Evolutionary conservation across 2,113 vertebrate genomes (phyloP), one percentile per base, ranked within the genome.

Genomic region (Trochalopteron elliotii): DNA sequence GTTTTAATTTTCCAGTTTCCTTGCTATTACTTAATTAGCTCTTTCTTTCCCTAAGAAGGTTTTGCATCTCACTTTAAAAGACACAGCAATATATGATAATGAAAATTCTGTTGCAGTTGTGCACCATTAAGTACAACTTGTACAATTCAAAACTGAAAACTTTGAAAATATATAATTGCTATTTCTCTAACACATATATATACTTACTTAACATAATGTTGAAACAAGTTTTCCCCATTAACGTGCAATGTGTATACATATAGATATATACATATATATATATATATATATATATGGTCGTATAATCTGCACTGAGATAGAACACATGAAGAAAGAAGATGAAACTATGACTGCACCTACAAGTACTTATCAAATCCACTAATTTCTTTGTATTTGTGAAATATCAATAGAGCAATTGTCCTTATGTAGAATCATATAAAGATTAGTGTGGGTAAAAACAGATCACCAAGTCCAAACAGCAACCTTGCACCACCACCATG

Each of bases 231-330:
- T 69, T 52, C 4, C 6, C 16, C 24, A 33, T 10, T 35, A 68
- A 35, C 9, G 20, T 25, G n/a, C 5, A 72, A 59, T 25, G 21
- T 15, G 17, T 47, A 16, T 44, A 15, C 21, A 17, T 19, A 4
- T 31, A 47, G 11, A 9, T 31, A 17, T 24, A 24, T 10, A 45
- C 19, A 45, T 4, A 45, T 4, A 45, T 28, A 16, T 28, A 59
- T 13, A 14, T 28, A 20, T 30, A 33, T 40, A n/a, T 17, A 44
- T 25, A 52, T 20, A 10, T 39, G 1, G 8, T 35, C 0, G 0
- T 21, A 14, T 24, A 68, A n/a, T 2, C 14, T 50, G 13, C 7
- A 83, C 24, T 64, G 33, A 80, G 40, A 31, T 19, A 64, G 27
- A 89, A 50, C 3, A 13, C 40, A n/a, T 8, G 3, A 40, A 57